Evolutionary conservation across 2,888 invertebrate species (phyloP).

Genomic region (Cryptus viduatorius): DNA sequence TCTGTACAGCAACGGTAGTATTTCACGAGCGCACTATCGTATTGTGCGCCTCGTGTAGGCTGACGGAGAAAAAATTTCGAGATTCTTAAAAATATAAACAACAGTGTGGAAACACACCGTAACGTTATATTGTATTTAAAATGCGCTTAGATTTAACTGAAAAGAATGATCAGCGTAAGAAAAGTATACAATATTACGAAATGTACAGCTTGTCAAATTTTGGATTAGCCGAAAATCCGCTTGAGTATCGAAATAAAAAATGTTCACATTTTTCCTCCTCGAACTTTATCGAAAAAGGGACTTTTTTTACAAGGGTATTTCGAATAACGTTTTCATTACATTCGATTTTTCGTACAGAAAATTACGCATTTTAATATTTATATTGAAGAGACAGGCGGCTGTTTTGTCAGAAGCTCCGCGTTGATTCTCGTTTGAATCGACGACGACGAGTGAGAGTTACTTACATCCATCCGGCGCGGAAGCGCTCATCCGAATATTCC

Average conservation of each 20-base stretch:
- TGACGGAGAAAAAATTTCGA: background rate
- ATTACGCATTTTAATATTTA: too few species aligned
- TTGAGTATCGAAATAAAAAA: too few species aligned
- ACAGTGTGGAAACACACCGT: too few species aligned
- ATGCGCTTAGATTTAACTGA: background rate
- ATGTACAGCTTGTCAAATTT: background rate
- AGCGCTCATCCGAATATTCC: conserved; percentile 29
- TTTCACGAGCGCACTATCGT: background rate
- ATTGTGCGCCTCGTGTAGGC: background rate
- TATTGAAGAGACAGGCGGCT: too few species aligned
- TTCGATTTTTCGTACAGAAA: too few species aligned
- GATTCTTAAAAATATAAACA: conserved; percentile 2
- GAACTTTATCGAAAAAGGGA: too few species aligned
- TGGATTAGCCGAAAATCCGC: background rate
- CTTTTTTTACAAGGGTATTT: too few species aligned
- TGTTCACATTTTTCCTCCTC: too few species aligned
- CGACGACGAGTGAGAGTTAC: conserved; percentile 22
- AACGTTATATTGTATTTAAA: background rate
- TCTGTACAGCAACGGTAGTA: conserved; percentile 14
- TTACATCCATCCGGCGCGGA: conserved; percentile 43
- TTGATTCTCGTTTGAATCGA: background rate
- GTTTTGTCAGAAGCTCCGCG: background rate
- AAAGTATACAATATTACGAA: background rate
- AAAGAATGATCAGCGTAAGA: too few species aligned
- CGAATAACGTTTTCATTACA: too few species aligned